Evolutionary conservation across 2,797 vertebrate genomes (phyloP).

Genomic region (Melanotaenia nigrans): DNA sequence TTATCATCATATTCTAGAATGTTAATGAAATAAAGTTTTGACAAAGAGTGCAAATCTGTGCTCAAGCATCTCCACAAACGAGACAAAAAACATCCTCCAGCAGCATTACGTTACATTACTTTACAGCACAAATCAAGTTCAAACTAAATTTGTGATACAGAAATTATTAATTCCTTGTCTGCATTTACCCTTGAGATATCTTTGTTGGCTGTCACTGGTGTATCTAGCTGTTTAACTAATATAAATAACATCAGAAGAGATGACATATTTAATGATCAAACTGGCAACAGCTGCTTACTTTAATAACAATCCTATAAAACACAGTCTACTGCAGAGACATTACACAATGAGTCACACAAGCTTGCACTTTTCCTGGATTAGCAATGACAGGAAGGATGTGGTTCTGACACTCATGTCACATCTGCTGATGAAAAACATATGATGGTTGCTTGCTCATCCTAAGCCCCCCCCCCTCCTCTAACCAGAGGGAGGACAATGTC

Average conservation of each 20-base stretch:
- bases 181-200: slow-evolving; percentile 27
- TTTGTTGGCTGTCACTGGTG: slow-evolving; percentile 33
- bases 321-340: slow-evolving; percentile 26
- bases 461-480: slow-evolving; percentile 6
- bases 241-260: slow-evolving; percentile 38
- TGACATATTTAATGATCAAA: slow-evolving; percentile 46
- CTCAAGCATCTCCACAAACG: slow-evolving; percentile 14
- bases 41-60: slow-evolving; percentile 13
- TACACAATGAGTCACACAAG: slow-evolving; percentile 41
- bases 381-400: slow-evolving; percentile 35
- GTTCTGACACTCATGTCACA: slow-evolving; percentile 43
- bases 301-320: slow-evolving; percentile 32
- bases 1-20: slow-evolving; percentile 30
- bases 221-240: slow-evolving; percentile 37
- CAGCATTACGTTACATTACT: slow-evolving; percentile 43
- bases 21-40: slow-evolving; percentile 30
- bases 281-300: slow-evolving; percentile 40
- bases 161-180: slow-evolving; percentile 55
- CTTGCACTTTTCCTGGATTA: slow-evolving; percentile 44
- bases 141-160: slow-evolving; percentile 30
- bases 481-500: slow-evolving; percentile 38
- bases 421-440: slow-evolving; percentile 56
- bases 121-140: slow-evolving; percentile 43
- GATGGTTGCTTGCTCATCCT: slow-evolving; percentile 54
- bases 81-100: slow-evolving; percentile 45